phyloP scores from a whole-genome alignment of 1,140 invertebrate genomes.

The Oscheius sp. region DNA sequence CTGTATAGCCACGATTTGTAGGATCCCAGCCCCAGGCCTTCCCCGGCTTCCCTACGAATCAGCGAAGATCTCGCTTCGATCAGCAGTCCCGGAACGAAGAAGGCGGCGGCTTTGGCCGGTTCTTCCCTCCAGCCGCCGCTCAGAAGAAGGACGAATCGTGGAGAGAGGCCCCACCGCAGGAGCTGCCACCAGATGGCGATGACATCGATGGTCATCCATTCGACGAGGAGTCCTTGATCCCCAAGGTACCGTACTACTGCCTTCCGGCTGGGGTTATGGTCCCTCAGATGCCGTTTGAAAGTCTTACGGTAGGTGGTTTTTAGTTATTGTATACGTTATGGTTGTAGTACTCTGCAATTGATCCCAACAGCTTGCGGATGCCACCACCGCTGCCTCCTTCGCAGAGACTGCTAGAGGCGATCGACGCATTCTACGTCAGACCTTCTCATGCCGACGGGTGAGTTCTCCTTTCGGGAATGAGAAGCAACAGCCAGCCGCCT shows the following conservation, averaged over 20 bases:
- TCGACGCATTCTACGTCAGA: conserved; percentile 19
- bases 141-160: neutral
- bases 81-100: conserved; percentile 9
- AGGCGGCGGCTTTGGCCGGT: neutral
- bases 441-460: neutral
- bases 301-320: conserved; percentile 9
- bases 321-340: neutral
- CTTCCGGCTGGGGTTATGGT: conserved; percentile 34
- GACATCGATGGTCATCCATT: conserved; percentile 27
- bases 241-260: conserved; percentile 6
- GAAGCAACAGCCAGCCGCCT: no score
- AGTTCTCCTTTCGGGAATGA: no score
- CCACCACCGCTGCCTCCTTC: conserved; percentile 20
- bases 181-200: neutral
- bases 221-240: conserved; percentile 15
- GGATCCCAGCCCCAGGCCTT: neutral
- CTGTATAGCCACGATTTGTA: neutral
- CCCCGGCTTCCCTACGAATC: neutral
- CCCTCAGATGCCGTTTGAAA: conserved; percentile 8
- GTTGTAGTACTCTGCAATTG: conserved; percentile 29
- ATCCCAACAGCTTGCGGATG: conserved; percentile 11
- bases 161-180: neutral
- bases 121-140: neutral
- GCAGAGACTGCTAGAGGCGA: conserved; percentile 12
- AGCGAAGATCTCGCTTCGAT: conserved; percentile 27